Conservation (phyloP, 2,797 vertebrate genomes). For the Scyliorhinus canicula region DNA sequence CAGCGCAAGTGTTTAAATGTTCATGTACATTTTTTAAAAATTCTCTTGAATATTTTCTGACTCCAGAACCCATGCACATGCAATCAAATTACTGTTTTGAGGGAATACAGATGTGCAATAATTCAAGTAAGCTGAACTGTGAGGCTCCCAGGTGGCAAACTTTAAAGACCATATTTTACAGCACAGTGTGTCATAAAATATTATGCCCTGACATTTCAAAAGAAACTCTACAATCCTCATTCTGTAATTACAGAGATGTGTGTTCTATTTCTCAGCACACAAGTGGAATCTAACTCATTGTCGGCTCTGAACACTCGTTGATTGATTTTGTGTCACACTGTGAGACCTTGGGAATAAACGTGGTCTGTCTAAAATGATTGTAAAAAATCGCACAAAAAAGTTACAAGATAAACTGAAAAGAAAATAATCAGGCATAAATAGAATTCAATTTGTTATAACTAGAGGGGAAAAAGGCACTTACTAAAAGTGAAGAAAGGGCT, state of each 20-base stretch:
- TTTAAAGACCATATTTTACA: constrained; percentile 12
- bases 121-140: constrained; percentile 14
- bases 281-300: not conserved
- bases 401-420: not conserved
- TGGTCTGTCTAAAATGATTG: not conserved
- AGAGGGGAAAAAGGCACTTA: not conserved
- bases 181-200: not conserved
- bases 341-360: not conserved
- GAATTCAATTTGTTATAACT: not conserved
- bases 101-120: not conserved
- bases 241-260: not conserved
- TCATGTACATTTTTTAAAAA: not conserved
- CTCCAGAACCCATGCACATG: not conserved
- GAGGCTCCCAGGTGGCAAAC: not conserved
- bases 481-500: not conserved
- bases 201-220: constrained; percentile 25
- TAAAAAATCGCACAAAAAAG: not conserved
- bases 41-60: not conserved
- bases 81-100: not conserved
- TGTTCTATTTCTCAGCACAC: constrained; percentile 4
- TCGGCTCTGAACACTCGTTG: not conserved
- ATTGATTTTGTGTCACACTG: not conserved
- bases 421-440: not conserved
- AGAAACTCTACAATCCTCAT: not conserved
- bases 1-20: not conserved